Evolutionary conservation across 2,113 vertebrate genomes (phyloP).

Genomic region (Elaphurus davidianus): DNA sequence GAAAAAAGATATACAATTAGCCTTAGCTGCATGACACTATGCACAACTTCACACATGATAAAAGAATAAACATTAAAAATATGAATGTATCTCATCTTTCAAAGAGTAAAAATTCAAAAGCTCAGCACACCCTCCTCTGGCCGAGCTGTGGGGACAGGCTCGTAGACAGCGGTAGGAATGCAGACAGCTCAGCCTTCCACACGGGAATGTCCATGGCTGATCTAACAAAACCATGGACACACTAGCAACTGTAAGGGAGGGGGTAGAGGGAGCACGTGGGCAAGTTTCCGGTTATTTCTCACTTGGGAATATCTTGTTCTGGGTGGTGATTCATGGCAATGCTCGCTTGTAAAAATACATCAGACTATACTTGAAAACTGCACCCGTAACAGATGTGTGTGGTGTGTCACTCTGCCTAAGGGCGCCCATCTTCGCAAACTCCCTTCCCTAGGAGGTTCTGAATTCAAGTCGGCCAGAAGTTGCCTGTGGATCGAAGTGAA

Average conservation of each 20-base stretch:
- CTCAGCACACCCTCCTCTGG: no score
- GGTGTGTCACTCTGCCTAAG: not conserved
- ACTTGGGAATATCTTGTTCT: not conserved
- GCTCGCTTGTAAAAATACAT: not conserved
- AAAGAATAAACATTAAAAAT: not conserved
- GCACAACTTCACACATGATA: not conserved
- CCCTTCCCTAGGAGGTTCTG: not conserved
- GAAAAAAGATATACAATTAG: not conserved
- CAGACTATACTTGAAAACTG: not conserved
- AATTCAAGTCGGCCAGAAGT: not conserved
- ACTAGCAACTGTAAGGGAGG: no score
- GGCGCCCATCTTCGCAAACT: not conserved
- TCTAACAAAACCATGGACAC: not conserved
- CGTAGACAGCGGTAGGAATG: not conserved
- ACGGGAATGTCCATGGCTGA: not conserved
- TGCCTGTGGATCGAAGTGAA: not conserved
- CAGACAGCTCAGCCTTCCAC: not conserved
- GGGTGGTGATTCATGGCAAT: not conserved
- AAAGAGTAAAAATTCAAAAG: not conserved
- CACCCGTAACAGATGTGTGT: not conserved
- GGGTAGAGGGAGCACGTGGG: not conserved
- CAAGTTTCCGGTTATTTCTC: not conserved
- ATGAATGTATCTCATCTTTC: not conserved
- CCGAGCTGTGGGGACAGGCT: not conserved
- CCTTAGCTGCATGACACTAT: not conserved